Base-by-base conservation (phyloP, 2,797 vertebrate genomes). In the Cirrhinus mrigala region DNA sequence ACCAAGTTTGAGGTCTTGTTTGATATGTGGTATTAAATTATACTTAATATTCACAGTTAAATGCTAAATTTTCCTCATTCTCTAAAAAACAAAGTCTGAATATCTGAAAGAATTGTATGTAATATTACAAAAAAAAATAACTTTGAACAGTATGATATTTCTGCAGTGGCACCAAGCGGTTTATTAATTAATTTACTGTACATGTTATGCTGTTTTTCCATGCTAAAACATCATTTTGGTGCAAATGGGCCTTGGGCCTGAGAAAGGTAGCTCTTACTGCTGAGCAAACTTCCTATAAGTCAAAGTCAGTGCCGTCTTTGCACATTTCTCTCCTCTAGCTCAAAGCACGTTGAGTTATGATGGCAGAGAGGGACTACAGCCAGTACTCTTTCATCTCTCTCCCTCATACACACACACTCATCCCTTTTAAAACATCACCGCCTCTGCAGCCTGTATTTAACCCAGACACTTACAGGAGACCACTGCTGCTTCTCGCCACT, bases 401-500 rank as follows among this genome's bases (percentile, higher is more conserved):
- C 27, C 22, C 62, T 54, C 6, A n/a, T 46, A 66, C 40, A 62
- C 58, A 77, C 84, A 64, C 85, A 33, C 46, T 60, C 58, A 74
- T 71, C 22, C 44, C 80, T 50, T 60, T 77, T 85, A 48, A 56
- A 81, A 86, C 10, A 79, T 74, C n/a, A 84, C 56, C 14, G 52
- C 77, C 40, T 70, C 66, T 40, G 70, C 76, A 22, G 80, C 37
- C 81, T 70, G 85, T 83, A 74, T 83, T 88, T 69, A 86, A 88
- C 86, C 15, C 68, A 74, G 54, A 76, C 84, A 48, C 83, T 82
- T 54, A 71, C 33, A 50, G 20, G 50, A 81, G 64, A 66, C 40
- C 69, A 70, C 14, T 54, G 44, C 40, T 80, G 79, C 15, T 73
- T 48, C 76, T 66, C 40, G 37, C 71, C 44, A 29, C 54, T 50